Conservation (phyloP, 53 echinoderm and acorn worm genomes). For the Temnopleurus reevesii region DNA sequence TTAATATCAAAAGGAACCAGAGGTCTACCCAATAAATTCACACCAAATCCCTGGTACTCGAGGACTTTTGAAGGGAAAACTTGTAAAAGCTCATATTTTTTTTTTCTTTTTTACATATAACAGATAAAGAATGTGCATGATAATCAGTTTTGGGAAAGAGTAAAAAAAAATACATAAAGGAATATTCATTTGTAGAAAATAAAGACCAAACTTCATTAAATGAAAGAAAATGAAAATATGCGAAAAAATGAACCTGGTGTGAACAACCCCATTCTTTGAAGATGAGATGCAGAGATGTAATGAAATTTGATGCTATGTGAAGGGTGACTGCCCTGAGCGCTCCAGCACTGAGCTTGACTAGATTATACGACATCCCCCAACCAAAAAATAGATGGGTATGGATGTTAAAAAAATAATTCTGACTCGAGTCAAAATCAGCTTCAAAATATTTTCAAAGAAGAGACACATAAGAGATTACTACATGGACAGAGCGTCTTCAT, state of each 20-base stretch:
- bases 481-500: no score
- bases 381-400: background rate
- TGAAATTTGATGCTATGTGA: conserved; percentile 16
- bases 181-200: background rate
- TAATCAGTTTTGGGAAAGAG: background rate
- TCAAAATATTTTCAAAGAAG: background rate
- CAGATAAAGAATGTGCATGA: no score
- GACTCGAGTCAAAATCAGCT: background rate
- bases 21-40: no score
- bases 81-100: no score
- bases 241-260: background rate
- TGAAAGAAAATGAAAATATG: background rate
- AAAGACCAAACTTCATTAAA: background rate
- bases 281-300: conserved; percentile 35
- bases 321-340: conserved; percentile 27
- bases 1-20: no score
- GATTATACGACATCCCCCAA: background rate
- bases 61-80: no score
- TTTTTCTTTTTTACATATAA: no score
- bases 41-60: no score
- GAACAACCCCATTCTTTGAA: background rate
- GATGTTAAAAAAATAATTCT: background rate
- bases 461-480: background rate
- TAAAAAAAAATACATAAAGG: background rate
- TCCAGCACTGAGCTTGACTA: no score